Base-by-base conservation (phyloP, 2,113 vertebrate species). In the Picathartes gymnocephalus region DNA sequence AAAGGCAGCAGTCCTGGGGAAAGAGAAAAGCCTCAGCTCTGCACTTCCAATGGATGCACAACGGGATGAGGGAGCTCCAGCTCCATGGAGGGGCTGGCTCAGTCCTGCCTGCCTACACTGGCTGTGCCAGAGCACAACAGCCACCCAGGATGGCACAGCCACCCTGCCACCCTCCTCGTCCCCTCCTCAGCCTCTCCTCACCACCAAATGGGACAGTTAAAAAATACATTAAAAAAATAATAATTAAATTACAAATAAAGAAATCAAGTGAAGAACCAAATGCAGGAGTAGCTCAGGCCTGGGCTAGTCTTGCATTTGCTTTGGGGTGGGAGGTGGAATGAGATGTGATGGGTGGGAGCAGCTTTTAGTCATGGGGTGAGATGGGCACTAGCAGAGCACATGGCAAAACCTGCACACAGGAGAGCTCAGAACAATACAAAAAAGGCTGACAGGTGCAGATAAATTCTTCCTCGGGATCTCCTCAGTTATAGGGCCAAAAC, bases 341-440 rank as follows among this genome's bases (percentile, higher is more conserved):
- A 96, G 89, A 97, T 98, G 97, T 89, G 90, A 96, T 74, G 86
- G 69, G 89, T 81, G 62, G 62, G 71, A 77, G 91, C 44, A 42
- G 79, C 66, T 92, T 97, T 97, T 95, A 97, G 97, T 97, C 85
- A 97, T 96, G 97, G 89, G 62, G 88, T 97, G 97, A 73, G 86
- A 98, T 96, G 97, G 95, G 93, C 95, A 91, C 96, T 72, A 97
- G 97, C 96, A 97, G 94, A 97, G 96, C 82, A 3, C 94, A 97
- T 95, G 96, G 97, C 80, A 95, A 96, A 97, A 96, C 95, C 11
- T 92, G 96, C 94, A 96, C 50, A 96, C 70, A 97, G 84, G 91
- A 96, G 69, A 96, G 86, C 80, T 92, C 69, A 87, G 65, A 82
- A 56, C 54, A 25, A 13, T 7, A 60, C 62, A 95, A 96, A 97